Evolutionary conservation across 2,888 invertebrate species (phyloP).

Genomic region (Acanthopleura granulata): DNA sequence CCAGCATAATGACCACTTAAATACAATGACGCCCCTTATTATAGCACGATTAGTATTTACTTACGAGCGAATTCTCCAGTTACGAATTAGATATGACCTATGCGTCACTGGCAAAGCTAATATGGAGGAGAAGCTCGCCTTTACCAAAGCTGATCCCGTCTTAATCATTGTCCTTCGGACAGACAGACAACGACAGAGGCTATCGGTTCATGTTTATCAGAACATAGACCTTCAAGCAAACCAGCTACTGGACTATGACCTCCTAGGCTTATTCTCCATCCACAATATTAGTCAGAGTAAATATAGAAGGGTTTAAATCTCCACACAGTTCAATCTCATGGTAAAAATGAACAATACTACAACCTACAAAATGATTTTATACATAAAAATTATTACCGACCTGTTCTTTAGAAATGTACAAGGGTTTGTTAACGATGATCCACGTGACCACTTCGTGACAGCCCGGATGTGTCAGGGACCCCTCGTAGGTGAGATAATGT

Average conservation of each 20-base stretch:
- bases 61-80: not conserved
- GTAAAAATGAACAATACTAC: too few species aligned
- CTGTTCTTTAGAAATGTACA: constrained; percentile 12
- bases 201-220: too few species aligned
- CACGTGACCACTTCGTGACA: constrained; percentile 16
- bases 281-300: too few species aligned
- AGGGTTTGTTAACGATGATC: constrained; percentile 9
- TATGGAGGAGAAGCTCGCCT: not conserved
- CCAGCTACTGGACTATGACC: too few species aligned
- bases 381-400: not conserved
- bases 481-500: constrained; percentile 17
- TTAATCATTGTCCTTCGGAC: too few species aligned
- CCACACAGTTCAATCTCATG: too few species aligned
- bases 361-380: not conserved
- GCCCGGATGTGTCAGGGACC: constrained; percentile 9
- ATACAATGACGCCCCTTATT: not conserved
- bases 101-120: not conserved
- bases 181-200: too few species aligned
- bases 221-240: too few species aligned
- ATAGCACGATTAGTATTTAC: not conserved
- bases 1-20: not conserved
- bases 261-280: too few species aligned
- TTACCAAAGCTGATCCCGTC: too few species aligned
- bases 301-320: too few species aligned
- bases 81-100: not conserved